phyloP scores from a whole-genome alignment of 2,113 vertebrate genomes.

The Arizona elegans region DNA sequence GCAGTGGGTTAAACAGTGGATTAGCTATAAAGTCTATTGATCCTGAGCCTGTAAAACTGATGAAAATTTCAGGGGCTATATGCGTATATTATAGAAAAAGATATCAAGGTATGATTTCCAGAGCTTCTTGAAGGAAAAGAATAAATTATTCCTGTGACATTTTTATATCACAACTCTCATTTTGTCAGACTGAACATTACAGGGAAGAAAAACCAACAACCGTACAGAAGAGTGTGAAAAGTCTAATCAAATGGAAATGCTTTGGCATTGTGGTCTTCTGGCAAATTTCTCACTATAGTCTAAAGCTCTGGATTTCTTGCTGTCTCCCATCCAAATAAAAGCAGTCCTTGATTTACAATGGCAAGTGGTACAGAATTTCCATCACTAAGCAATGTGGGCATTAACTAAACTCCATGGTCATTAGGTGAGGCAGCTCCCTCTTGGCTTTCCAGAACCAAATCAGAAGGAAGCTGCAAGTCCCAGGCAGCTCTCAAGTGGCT shows the following conservation, averaged over 20 bases:
- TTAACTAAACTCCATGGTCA: not conserved
- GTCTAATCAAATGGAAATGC: not conserved
- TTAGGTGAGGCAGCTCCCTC: not conserved
- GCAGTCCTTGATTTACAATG: not conserved
- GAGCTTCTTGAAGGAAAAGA: not conserved
- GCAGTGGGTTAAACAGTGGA: not conserved
- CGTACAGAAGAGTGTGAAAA: not conserved
- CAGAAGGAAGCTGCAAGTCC: not conserved
- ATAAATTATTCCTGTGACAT: not conserved
- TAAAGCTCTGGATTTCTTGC: not conserved
- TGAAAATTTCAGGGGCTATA: not conserved
- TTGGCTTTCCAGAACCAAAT: not conserved
- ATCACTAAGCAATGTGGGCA: not conserved
- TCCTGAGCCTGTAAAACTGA: not conserved
- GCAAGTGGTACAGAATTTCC: not conserved
- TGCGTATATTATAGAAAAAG: not conserved
- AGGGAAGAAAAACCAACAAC: not conserved
- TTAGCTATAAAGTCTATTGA: not conserved
- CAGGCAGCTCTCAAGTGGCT: not conserved
- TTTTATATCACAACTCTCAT: not conserved
- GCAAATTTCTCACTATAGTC: not conserved
- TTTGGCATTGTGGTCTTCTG: not conserved
- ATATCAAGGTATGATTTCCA: not conserved
- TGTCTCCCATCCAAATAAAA: not conserved
- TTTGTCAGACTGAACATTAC: not conserved